Base-by-base conservation (phyloP, 2,888 invertebrate genomes). In the Cylindroiulus punctatus region DNA sequence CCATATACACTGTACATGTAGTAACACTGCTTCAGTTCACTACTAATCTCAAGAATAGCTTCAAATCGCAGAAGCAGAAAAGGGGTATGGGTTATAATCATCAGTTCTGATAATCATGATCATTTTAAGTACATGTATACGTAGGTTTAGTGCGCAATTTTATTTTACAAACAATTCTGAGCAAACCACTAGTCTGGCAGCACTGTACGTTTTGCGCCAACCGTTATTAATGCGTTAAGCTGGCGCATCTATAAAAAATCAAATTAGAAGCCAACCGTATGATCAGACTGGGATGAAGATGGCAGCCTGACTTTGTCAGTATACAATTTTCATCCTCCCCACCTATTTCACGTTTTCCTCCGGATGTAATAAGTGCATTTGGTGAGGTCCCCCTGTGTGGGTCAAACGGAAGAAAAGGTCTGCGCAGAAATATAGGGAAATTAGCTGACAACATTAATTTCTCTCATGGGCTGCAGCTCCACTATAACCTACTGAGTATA, bases 381-480 rank as follows among this genome's bases (percentile, higher is more conserved):
- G 12, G 26, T 3, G 12, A 12, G 26, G 65, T 65, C 26, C 65
- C 65, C 65, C 65, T 76, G 76, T 76, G 76, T 76, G 76, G 76
- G 76, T 76, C 76, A 76, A 76, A 76, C 76, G 76, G 76, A 76
- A 76, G 76, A 76, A 76, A 76, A 76, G 76, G 76, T 76, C 76
- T 76, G 76, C 76, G 12, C 76, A 30, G 76, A 76, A 76, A 76
- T 76, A 76, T 76, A 76, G 76, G 76, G 30, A 76, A 76, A 76
- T 76, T 76, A 76, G 12, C 76, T 30, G 76, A 76, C 76, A 76
- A 30, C 76, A 76, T 76, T 76, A 76, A 76, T 76, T 76, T 76
- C 76, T 76, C 76, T 30, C 65, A 65, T 65, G 65, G 65, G 65
- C 65, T 65, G 65, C 65, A 65, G 26, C 65, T 57, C 65, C 76